Base-by-base conservation (phyloP, 2,113 vertebrate genomes). In the Atlantisia rogersi region DNA sequence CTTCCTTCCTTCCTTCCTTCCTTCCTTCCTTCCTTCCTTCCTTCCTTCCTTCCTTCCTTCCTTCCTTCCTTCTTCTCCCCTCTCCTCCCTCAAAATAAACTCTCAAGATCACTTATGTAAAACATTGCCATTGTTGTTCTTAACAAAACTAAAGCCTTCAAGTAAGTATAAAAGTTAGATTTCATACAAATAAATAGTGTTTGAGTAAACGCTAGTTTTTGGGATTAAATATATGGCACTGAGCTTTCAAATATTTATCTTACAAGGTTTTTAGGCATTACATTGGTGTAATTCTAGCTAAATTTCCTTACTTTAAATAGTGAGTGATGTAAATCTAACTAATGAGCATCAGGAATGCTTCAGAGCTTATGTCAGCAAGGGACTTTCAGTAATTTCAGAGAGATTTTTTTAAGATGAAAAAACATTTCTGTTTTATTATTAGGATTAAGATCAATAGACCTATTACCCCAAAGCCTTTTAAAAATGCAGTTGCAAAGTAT, bases 361-460 rank as follows among this genome's bases (percentile, higher is more conserved):
- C 53, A 80, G 77, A 93, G 40, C 46, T 96, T 75, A 97, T 96
- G 92, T 96, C 93, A 93, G 68, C 59, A 88, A 92, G 55, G 58
- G 55, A 48, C 69, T 95, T 95, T 18, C 37, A 86, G 42, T 88
- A 91, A 88, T 94, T 96, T 92, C 58, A 86, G 78, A 77, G 64
- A 94, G 82, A 78, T 90, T 75, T 65, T 86, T 86, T 31, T 94
- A 90, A 95, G 40, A 70, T 95, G 82, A 88, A 94, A 92, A 97
- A 91, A 42, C 0, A 2, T 62, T 90, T 86, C 86, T 74, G 52
- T 94, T 80, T 95, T 90, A 76, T 86, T 94, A 70, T 87, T 88
- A 69, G 42, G 42, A 81, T 87, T 87, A 80, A 90, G 46, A 90
- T 80, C 95, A 94, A 93, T 77, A 90, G 48, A 88, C 65, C 18